Conservation (phyloP, 2,888 invertebrate genomes). For the Ophioninae sp. region DNA sequence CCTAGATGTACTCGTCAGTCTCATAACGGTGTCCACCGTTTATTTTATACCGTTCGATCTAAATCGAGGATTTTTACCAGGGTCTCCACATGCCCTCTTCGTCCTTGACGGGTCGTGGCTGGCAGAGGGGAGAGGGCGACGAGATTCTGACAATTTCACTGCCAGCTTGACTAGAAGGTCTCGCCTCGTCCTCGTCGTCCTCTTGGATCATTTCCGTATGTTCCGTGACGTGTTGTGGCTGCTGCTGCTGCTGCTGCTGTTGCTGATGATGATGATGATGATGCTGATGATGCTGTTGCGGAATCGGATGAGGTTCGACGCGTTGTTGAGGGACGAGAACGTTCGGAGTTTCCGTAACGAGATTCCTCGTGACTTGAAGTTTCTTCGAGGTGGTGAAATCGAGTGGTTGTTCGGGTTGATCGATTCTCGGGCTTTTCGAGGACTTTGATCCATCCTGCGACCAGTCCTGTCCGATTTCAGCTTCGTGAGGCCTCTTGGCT, state of each 20-base stretch:
- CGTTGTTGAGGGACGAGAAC: conserved; percentile 4
- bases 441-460: conserved; percentile 69
- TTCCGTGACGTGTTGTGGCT: conserved; percentile 30
- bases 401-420: conserved; percentile 77
- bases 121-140: conserved; percentile 66
- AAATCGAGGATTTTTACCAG: conserved; percentile 73
- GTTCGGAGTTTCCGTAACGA: conserved; percentile 56
- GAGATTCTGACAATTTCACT: conserved; percentile 70
- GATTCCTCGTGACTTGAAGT: conserved; percentile 68
- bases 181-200: conserved; percentile 66
- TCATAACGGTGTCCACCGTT: conserved; percentile 16
- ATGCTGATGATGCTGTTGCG: conserved; percentile 28
- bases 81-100: conserved; percentile 80
- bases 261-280: conserved; percentile 49
- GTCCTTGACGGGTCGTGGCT: conserved; percentile 77
- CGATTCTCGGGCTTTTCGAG: conserved; percentile 71
- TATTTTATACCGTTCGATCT: neutral
- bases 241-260: conserved; percentile 21
- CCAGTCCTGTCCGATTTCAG: conserved; percentile 72
- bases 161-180: conserved; percentile 72
- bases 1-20: conserved; percentile 5
- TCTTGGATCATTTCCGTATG: conserved; percentile 56
- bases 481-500: conserved; percentile 77
- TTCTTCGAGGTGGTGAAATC: conserved; percentile 79
- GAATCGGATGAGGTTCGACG: conserved; percentile 8